Base-by-base conservation (phyloP, 2,113 vertebrate genomes). In the Semicossyphus pulcher region DNA sequence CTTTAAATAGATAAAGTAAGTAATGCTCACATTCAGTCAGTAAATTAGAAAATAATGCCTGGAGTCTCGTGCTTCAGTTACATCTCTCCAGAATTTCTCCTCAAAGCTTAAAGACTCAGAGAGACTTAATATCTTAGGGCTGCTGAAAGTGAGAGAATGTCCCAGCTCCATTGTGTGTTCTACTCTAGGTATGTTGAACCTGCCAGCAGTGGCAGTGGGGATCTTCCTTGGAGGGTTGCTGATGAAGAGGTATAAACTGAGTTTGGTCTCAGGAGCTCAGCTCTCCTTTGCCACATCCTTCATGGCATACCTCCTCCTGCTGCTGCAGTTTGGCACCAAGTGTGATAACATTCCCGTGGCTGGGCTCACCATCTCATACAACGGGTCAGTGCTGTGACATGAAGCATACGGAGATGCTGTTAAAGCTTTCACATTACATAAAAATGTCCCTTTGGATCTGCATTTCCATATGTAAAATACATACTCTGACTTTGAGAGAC, bases 311-410 rank as follows among this genome's bases (percentile, higher is more conserved):
- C 23, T 76, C 7, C 6, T 92, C 1, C 0, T 85, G 16, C 32
- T 93, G 7, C 52, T 85, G 3, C 81, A 94, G 47, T 92, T 95
- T 29, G 65, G 88, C 45, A 91, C 95, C 52, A 90, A 95, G 64
- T 97, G 96, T 86, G 95, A 97, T 31, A 97, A 87, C 70, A 68
- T 87, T 1, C 31, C 78, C 0, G 89, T 97, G 72, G 96, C 95
- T 4, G 97, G 97, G n/a, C 84, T 98, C 62, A 97, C 95, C 5
- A 83, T 95, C 48, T 93, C 94, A 12, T 97, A 98, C 69, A 94
- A 95, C 5, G 95, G 96, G 97, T 98, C 85, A 78, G 84, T 66
- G 32, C 8, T 0, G 5, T 23, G 14, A 72, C 14, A 32, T 9
- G 4, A 28, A 4, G 14, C 18, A 3, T 5, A 1, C n/a, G 6